Base-by-base conservation (phyloP, 2,113 vertebrate genomes). In the Neofelis nebulosa region DNA sequence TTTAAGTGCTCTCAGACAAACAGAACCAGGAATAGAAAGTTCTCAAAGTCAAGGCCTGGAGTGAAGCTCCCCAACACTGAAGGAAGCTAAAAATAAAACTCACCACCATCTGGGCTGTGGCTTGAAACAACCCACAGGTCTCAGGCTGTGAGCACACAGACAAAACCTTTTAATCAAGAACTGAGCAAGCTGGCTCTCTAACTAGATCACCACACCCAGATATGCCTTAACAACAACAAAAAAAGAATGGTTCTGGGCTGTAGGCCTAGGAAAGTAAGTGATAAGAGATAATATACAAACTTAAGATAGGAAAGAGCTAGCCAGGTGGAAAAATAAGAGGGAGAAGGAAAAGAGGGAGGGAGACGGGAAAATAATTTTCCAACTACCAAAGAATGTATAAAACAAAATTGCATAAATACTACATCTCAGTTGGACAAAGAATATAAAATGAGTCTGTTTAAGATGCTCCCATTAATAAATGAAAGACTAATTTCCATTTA, bases 1-100 rank as follows among this genome's bases (percentile, higher is more conserved):
- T 73, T 73, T 50, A 71, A 68, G 27, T 69, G n/a, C 7, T 94
- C 31, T 48, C n/a, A 76, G 11, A 71, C 57, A 74, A 29, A 50
- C 4, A 82, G 41, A 57, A 33, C 1, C 48, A 66, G 7, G 25
- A 36, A 73, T 52, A 83, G 45, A 52, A 96, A 73, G 19, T 84
- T 90, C 48, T 57, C 92, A 48, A 87, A 80, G 61, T 14, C 9
- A 61, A 63, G 5, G 3, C 29, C 27, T 36, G 18, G 41, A 50
- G 23, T 31, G 61, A 85, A 7, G 2, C 19, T 82, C 45, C 41
- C 15, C 41, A 63, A 36, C 7, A 83, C n/a, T 79, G 52, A 88
- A 83, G 29, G 7, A 73, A 86, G 38, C 52, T 89, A 89, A 90
- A 94, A 90, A 84, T 80, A 76, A 84, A 94, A 68, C 33, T 74